Evolutionary conservation across 2,113 vertebrate genomes (phyloP), one percentile per base, ranked within the genome.

Genomic region (Pomatorhinus ruficollis): DNA sequence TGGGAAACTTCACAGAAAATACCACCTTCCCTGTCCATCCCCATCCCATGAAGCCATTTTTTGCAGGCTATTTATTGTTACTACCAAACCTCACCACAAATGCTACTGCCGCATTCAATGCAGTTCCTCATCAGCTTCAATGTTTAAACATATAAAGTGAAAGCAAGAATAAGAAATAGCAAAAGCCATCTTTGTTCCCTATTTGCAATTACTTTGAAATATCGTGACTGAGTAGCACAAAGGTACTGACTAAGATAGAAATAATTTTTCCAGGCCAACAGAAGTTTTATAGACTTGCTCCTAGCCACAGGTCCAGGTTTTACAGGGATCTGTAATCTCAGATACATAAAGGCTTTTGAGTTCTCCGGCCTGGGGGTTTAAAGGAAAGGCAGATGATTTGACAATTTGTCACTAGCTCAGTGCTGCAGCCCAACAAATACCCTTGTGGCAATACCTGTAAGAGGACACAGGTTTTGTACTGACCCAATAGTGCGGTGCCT

Each of bases 1-100:
- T 91, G 93, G 89, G 78, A 95, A 85, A 88, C 72, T 89, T 79
- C 64, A 52, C 0, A 15, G 56, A 74, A 96, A 76, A 83, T 60
- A 69, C 11, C 11, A 63, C 12, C 7, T 0, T 0, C 6, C 12
- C 2, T 11, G 11, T 28, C n/a, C 68, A 49, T 9, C 20, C 27
- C 28, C 40, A 40, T 20, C 39, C 39, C 42, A 44, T 14, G 18
- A 90, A 90, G 61, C 21, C 24, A 11, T 59, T 79, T 92, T 89
- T 6, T 8, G 18, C 33, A 45, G 19, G 28, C 28, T 84, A 12
- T 82, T 93, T 92, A 50, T 19, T 3, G 2, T 68, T 61, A 37
- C 33, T 75, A 42, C 37, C 47, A 91, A 92, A 87, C n/a, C 23
- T 70, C 22, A 8, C 8, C 21, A 56, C 37, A 70, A 70, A 57